These are phyloP conservation scores for Smittia sp. DNA, from an alignment of 2,888 invertebrate species.

Conservation along the genomic window DNA sequence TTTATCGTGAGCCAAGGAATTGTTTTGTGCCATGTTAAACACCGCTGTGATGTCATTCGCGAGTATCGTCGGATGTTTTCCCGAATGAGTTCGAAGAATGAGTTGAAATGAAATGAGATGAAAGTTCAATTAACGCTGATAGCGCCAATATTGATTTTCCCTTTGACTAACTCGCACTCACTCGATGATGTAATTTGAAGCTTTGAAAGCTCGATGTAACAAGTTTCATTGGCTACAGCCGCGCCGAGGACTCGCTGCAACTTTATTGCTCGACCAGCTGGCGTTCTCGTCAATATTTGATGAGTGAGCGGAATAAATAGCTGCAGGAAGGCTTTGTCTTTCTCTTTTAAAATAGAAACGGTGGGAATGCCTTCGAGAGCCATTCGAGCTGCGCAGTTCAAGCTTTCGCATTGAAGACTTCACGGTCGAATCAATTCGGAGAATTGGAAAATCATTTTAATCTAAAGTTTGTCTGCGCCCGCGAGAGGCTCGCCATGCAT, in stretches of 20 bases:
- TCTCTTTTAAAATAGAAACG: too few relatives aligned
- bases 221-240: background rate
- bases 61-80: background rate
- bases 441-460: conserved; percentile 8
- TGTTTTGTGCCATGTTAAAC: too few relatives aligned
- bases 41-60: too few relatives aligned
- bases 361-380: too few relatives aligned
- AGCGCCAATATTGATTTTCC: background rate
- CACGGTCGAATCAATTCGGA: background rate
- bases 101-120: background rate
- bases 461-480: background rate
- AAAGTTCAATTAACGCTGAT: conserved; percentile 12
- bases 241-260: too few relatives aligned
- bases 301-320: too few relatives aligned
- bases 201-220: background rate
- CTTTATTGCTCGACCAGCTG: too few relatives aligned
- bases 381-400: background rate
- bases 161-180: background rate
- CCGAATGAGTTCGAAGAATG: background rate
- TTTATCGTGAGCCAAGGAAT: too few relatives aligned
- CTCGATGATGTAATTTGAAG: background rate
- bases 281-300: background rate
- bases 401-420: too few relatives aligned
- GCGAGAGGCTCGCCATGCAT: background rate
- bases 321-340: background rate